phyloP scores from a whole-genome alignment of 2,797 vertebrate species.

The Staurois parvus region DNA sequence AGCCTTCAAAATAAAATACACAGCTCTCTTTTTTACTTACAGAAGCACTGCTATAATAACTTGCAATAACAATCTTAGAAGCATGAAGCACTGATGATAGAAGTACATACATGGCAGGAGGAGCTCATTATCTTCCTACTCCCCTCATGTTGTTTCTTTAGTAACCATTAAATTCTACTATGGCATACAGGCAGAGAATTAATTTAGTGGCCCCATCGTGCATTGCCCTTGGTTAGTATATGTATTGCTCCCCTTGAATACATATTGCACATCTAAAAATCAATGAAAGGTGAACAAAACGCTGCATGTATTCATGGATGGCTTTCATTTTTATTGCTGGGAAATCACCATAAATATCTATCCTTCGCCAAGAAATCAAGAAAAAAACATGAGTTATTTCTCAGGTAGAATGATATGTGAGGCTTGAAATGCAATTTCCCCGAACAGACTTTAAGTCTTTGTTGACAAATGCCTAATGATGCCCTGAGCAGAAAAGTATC shows the following conservation, averaged over 20 bases:
- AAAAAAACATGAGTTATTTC: conserved; percentile 48
- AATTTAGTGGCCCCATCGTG: not conserved
- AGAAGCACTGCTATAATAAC: no score
- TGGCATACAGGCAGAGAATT: not conserved
- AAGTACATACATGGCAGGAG: not conserved
- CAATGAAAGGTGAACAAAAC: conserved; percentile 36
- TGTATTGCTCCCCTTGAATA: not conserved
- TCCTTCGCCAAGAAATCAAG: conserved; percentile 47
- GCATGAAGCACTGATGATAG: no score
- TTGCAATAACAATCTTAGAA: no score
- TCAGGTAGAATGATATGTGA: conserved; percentile 51
- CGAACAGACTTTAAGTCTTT: conserved; percentile 54
- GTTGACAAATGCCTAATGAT: conserved; percentile 58
- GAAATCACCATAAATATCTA: conserved; percentile 51
- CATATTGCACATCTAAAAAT: conserved; percentile 1
- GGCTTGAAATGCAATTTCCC: conserved; percentile 58
- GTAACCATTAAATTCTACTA: not conserved
- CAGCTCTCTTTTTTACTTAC: no score
- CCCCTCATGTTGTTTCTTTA: not conserved
- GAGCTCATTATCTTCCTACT: not conserved
- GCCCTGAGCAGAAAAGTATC: conserved; percentile 47
- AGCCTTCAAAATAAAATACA: no score
- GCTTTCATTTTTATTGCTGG: conserved; percentile 43
- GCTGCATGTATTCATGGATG: conserved; percentile 24
- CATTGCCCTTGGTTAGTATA: not conserved